Percentiles rank a stretch among this genome's conserved stretches.
These are phyloP conservation scores for Zalophus californianus DNA, from an alignment of 2,797 vertebrate genomes.

Conservation along the genomic window DNA sequence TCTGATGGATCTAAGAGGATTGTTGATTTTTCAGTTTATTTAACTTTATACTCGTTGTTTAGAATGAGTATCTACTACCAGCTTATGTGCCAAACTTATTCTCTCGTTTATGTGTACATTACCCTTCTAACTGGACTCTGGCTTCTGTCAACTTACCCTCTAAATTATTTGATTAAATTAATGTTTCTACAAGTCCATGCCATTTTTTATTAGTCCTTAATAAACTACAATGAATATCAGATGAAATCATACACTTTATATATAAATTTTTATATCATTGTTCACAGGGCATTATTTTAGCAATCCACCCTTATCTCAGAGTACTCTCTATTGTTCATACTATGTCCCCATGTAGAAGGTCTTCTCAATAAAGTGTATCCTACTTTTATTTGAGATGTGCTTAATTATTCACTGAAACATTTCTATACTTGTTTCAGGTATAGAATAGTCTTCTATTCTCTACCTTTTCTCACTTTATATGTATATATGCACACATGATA, in stretches of 20 bases:
- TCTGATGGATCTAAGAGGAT: background rate
- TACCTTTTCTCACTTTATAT: background rate
- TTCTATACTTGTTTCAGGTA: background rate
- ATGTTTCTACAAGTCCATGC: background rate
- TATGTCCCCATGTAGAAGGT: background rate
- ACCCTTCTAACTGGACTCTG: background rate
- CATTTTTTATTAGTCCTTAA: background rate
- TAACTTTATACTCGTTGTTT: background rate
- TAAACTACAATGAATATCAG: background rate
- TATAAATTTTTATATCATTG: background rate
- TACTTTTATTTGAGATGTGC: background rate
- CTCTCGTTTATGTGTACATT: background rate
- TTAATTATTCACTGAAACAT: background rate
- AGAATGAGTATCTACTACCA: background rate
- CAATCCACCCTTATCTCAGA: background rate
- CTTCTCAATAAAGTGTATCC: background rate
- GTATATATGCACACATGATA: background rate
- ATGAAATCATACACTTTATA: background rate
- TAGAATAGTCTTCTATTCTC: background rate
- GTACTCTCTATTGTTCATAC: background rate
- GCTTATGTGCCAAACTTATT: background rate
- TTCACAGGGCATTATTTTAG: background rate
- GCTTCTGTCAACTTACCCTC: background rate
- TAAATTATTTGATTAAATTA: conserved; percentile 30
- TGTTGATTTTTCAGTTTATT: background rate